Evolutionary conservation across 2,888 invertebrate species (phyloP).

Genomic region (Harmothoe impar): DNA sequence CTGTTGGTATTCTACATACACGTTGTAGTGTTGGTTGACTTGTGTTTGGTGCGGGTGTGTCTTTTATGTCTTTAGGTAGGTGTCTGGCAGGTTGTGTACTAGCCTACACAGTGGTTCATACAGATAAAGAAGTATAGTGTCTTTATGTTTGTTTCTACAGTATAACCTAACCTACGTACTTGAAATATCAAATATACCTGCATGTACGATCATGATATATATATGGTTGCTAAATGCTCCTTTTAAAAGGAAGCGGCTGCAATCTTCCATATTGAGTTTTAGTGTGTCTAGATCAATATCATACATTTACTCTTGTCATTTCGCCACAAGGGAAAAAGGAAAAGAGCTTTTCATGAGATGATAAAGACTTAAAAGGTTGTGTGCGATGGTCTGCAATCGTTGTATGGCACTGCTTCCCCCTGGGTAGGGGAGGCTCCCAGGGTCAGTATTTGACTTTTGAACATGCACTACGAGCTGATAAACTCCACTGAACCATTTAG

Average conservation of each 20-base stretch:
- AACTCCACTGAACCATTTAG: too few relatives aligned
- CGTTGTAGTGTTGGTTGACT: not conserved
- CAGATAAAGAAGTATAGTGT: not conserved
- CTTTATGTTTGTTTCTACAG: conserved; percentile 5
- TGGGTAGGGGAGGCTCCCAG: too few relatives aligned
- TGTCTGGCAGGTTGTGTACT: too few relatives aligned
- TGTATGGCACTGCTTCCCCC: too few relatives aligned
- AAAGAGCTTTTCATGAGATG: too few relatives aligned
- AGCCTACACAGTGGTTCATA: not conserved
- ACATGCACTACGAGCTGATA: too few relatives aligned
- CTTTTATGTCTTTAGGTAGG: not conserved
- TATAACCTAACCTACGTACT: not conserved
- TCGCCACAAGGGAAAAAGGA: too few relatives aligned
- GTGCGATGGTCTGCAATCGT: too few relatives aligned
- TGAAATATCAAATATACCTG: conserved; percentile 15
- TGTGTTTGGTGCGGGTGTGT: not conserved
- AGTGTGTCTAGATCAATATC: too few relatives aligned
- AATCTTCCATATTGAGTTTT: not conserved
- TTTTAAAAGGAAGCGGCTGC: not conserved
- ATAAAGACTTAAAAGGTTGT: too few relatives aligned
- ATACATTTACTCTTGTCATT: too few relatives aligned
- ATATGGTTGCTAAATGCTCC: not conserved
- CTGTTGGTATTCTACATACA: conserved; percentile 4
- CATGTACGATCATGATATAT: not conserved
- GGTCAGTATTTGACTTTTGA: too few relatives aligned